Evolutionary conservation across 64 coral and sea anemone species (phyloP), one percentile per base, ranked within the genome.

Genomic region (Actinia tenebrosa): DNA sequence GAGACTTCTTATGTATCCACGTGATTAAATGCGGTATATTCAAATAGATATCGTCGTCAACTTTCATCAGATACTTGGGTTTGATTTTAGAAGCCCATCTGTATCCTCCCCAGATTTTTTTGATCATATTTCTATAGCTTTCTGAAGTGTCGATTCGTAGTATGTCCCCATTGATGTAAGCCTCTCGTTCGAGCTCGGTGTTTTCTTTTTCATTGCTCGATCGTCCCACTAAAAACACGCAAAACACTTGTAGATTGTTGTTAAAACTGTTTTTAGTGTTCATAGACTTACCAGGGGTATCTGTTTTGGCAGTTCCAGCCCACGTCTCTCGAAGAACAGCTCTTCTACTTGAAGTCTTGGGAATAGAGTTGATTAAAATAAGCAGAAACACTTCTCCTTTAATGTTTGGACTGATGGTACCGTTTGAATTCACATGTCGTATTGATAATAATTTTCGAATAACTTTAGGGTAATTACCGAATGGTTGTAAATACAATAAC

Each of bases 11-110:
- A 68, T 84, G 44, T 7, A 89, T n/a, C 62, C 80, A 84, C 46
- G 45, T 71, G 60, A 89, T 59, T 60, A 89, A 84, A 25, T 83
- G 80, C 0, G 80, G 80, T 19, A 89, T 2, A 54, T 89, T 59
- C 23, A 89, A 18, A 77, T 89, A 89, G 17, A 89, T 45, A 56
- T 89, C 88, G 44, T 89, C 88, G 53, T 89, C 88, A 46, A 78
- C 44, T 89, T 89, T 84, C 80, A 84, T 53, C 1, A 84, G 50
- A 61, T 79, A 89, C 20, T 77, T 64, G 22, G 64, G 79, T 20
- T 84, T 83, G 23, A 84, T 42, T 72, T 44, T 71, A 4, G 50
- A 55, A 9, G 88, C 81, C 62, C 81, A 84, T 71, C 37, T 23
- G 17, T 71, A 60, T 8, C 80, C 80, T 52, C 5, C 50, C 88